Evolutionary conservation across 2,888 invertebrate species (phyloP).

Genomic region (Bombylius major): DNA sequence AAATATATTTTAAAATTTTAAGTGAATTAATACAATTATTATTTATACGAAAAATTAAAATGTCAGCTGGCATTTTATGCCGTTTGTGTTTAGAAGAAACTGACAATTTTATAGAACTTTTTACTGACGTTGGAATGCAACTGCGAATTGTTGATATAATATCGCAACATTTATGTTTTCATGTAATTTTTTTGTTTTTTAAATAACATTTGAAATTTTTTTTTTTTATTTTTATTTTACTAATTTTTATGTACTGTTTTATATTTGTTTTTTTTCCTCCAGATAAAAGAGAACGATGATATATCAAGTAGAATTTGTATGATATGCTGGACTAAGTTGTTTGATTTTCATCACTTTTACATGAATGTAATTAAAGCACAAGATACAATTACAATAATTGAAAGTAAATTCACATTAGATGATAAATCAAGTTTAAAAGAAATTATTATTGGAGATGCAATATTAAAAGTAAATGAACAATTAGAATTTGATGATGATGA

Average conservation of each 20-base stretch:
- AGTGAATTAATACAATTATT: too few relatives aligned
- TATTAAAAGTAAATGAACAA: background rate
- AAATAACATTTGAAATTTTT: background rate
- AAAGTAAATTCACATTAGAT: background rate
- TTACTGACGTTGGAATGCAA: slow-evolving; percentile 4
- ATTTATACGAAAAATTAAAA: background rate
- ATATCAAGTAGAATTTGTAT: slow-evolving; percentile 10
- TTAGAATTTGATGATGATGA: background rate
- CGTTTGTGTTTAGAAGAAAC: slow-evolving; percentile 9
- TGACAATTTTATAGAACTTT: slow-evolving; percentile 6
- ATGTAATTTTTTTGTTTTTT: background rate
- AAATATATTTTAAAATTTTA: too few relatives aligned
- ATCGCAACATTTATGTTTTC: slow-evolving; percentile 7
- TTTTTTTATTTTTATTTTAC: background rate
- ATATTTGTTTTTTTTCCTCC: background rate
- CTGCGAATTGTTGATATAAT: slow-evolving; percentile 6
- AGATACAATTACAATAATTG: slow-evolving; percentile 5
- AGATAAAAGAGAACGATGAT: slow-evolving; percentile 7
- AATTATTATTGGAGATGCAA: background rate
- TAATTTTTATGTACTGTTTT: background rate
- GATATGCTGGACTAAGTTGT: slow-evolving; percentile 9
- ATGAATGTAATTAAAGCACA: slow-evolving; percentile 8
- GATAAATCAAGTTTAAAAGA: slow-evolving; percentile 1
- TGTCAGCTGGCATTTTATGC: slow-evolving; percentile 2
- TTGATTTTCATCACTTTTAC: slow-evolving; percentile 8